phyloP scores from a whole-genome alignment of 2,888 invertebrate genomes.

The Criorhina ranunculi region DNA sequence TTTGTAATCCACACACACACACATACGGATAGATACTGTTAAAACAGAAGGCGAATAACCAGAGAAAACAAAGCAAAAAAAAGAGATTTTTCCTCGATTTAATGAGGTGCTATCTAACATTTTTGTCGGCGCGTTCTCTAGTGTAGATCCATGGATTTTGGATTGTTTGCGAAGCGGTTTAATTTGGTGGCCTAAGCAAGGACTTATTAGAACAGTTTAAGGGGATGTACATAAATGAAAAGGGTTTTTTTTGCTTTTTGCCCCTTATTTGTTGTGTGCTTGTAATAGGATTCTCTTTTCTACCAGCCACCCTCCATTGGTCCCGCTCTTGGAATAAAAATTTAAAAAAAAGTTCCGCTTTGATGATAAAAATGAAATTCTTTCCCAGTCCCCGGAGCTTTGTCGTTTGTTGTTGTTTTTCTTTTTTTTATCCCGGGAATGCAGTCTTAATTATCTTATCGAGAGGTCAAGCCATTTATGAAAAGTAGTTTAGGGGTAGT shows the following conservation, averaged over 20 bases:
- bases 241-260: too few relatives aligned
- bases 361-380: conserved; percentile 51
- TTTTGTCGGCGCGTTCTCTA: conserved; percentile 19
- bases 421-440: conserved; percentile 44
- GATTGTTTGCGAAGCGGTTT: conserved; percentile 65
- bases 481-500: conserved; percentile 40
- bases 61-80: conserved; percentile 22
- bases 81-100: conserved; percentile 29
- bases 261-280: conserved; percentile 17
- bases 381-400: conserved; percentile 47
- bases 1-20: conserved; percentile 21
- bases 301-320: not conserved
- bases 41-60: conserved; percentile 41
- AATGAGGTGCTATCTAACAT: conserved; percentile 66
- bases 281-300: conserved; percentile 13
- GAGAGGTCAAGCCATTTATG: conserved; percentile 12
- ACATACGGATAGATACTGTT: too few relatives aligned
- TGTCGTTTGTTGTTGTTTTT: conserved; percentile 33
- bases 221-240: conserved; percentile 26
- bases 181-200: conserved; percentile 60
- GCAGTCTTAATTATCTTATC: conserved; percentile 36
- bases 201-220: conserved; percentile 54
- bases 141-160: conserved; percentile 33
- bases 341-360: conserved; percentile 59
- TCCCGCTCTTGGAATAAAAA: not conserved